Conservation (phyloP, 2,888 invertebrate species). For the Allolobophora icterica region DNA sequence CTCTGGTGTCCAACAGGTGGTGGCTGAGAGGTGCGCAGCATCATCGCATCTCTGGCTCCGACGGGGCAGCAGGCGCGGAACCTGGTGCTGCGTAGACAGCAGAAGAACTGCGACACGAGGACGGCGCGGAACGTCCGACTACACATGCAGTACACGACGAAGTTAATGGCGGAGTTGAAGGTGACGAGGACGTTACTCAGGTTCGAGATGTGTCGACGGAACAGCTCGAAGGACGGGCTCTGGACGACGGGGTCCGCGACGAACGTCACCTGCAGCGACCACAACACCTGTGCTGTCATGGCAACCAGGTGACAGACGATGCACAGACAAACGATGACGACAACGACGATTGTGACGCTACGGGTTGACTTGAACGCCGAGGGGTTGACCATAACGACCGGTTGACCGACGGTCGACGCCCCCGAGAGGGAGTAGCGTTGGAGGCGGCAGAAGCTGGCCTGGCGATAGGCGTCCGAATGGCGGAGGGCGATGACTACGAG, state of each 20-base stretch:
- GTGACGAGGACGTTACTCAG: constrained; percentile 49
- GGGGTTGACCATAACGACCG: not conserved
- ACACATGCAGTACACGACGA: constrained; percentile 50
- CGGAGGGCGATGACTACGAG: constrained; percentile 40
- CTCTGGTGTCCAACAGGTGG: not conserved
- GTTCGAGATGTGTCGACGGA: constrained; percentile 40
- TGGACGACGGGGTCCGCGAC: not conserved
- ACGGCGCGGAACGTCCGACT: constrained; percentile 43
- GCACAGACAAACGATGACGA: constrained; percentile 44
- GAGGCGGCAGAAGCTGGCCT: constrained; percentile 26
- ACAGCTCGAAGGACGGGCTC: constrained; percentile 34
- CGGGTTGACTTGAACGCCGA: constrained; percentile 30
- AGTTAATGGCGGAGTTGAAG: constrained; percentile 47
- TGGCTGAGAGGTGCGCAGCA: not conserved
- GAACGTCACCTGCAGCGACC: constrained; percentile 40
- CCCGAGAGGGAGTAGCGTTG: not conserved
- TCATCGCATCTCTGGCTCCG: not conserved
- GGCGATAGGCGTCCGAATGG: constrained; percentile 30
- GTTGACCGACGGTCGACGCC: not conserved
- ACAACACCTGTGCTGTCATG: constrained; percentile 46
- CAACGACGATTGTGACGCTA: constrained; percentile 43
- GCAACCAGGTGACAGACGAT: constrained; percentile 46
- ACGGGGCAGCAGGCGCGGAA: not conserved
- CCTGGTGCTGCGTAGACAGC: not conserved
- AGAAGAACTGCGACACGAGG: constrained; percentile 34